Conservation (phyloP, 2,113 vertebrate genomes). For the Tupaia chinensis region DNA sequence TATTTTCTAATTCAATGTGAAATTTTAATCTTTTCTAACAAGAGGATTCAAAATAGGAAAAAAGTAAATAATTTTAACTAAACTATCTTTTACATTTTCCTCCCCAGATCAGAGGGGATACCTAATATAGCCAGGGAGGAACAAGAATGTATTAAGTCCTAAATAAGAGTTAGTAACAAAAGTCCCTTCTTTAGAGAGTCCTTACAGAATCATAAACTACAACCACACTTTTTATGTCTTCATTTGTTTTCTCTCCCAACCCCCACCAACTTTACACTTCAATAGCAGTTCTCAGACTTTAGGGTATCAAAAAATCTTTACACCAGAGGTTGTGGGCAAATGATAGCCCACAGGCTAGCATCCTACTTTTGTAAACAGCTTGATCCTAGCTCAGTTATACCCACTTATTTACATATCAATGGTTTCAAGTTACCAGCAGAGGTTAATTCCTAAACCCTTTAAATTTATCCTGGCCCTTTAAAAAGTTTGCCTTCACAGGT, state of each 20-base stretch:
- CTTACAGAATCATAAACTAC: not conserved
- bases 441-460: not conserved
- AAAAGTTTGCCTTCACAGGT: not conserved
- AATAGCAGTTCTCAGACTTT: not conserved
- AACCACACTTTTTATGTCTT: not conserved
- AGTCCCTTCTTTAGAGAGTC: not conserved
- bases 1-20: slow-evolving; percentile 8
- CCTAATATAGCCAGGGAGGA: not conserved
- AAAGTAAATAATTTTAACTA: not conserved
- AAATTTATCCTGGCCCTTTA: not conserved
- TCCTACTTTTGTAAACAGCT: not conserved
- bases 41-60: not conserved
- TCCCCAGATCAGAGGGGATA: not conserved
- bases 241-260: not conserved
- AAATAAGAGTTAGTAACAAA: not conserved
- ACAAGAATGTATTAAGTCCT: not conserved
- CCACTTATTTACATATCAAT: not conserved
- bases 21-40: not conserved
- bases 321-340: not conserved
- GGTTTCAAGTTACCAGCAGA: not conserved
- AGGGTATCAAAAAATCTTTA: not conserved
- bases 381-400: not conserved
- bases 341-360: not conserved
- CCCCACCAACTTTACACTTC: not conserved
- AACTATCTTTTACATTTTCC: not conserved